Conservation (phyloP, 2,797 vertebrate genomes). For the Orientallactaga sibirica region DNA sequence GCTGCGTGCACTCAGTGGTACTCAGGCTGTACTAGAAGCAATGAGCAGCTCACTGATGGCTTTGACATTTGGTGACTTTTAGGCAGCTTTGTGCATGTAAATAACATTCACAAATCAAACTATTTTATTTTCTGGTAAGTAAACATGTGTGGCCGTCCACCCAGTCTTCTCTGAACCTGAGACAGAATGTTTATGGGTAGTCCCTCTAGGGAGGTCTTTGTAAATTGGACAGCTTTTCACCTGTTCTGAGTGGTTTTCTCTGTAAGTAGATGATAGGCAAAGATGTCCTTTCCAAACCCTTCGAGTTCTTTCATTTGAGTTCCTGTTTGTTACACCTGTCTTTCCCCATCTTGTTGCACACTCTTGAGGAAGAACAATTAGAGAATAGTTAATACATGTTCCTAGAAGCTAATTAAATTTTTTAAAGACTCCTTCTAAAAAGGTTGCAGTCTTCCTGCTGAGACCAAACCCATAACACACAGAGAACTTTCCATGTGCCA, state of each 20-base stretch:
- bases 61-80: background rate
- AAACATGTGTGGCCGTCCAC: background rate
- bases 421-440: background rate
- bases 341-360: background rate
- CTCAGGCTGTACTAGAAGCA: background rate
- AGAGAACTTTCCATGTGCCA: constrained; percentile 7
- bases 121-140: background rate
- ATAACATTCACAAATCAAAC: constrained; percentile 25
- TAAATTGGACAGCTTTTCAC: background rate
- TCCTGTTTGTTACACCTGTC: background rate
- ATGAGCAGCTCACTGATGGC: background rate
- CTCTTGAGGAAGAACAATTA: background rate
- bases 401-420: background rate
- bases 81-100: background rate
- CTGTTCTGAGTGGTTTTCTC: background rate
- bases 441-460: background rate
- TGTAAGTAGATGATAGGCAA: constrained; percentile 27
- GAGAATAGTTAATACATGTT: background rate
- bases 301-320: background rate
- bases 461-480: constrained; percentile 16
- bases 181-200: too few species aligned
- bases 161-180: constrained; percentile 12
- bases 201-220: background rate
- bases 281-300: background rate
- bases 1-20: too few species aligned